Base-by-base conservation (phyloP, 2,797 vertebrate genomes). In the Liasis olivaceus region DNA sequence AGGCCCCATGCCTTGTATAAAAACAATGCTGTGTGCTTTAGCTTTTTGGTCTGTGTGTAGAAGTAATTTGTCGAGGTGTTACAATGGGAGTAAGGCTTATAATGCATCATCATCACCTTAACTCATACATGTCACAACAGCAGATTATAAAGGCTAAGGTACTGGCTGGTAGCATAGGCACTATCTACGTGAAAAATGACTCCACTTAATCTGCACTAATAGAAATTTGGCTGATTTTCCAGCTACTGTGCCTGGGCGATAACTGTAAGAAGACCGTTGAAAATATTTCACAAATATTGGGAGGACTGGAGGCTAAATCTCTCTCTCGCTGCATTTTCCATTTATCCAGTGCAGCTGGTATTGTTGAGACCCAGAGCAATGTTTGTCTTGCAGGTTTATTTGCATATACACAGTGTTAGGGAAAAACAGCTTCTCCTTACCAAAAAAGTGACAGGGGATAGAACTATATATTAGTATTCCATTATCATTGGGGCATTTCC, bases 111-210 rank as follows among this genome's bases (percentile, higher is more conserved):
- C 22, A 54, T 72, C 64, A 87, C 36, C 17, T 90, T 85, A 77
- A 72, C 72, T 86, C 56, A 90, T 60, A 72, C 24, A 62, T 87
- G 84, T 28, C 22, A 51, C 84, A 90, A 60, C 31, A 86, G 63
- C 88, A 54, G 54, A 64, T 90, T 93, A 62, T 47, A 93, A 86
- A 87, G 20, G 64, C 28, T 93, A 86, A 90, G 26, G 58, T 15
- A 54, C 13, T 36, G 62, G 5, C 63, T 31, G 47, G 87, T 56
- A 26, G 56, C 26, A 51, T 13, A 64, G 13, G n/a, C 3, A 58
- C 15, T 89, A 92, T 92, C 63, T 87, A 22, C 36, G 1, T 90
- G 89, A 93, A 90, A 93, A 93, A 90, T 93, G 89, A 60, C 51
- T 51, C 64, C 85, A 66, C 36, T 72, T 89, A 85, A 60, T 85